A percentile compares a stretch with the other conserved stretches of the same genome.
phyloP scores from a whole-genome alignment of 1,140 invertebrate species.

The Dufourea novaeangliae region DNA sequence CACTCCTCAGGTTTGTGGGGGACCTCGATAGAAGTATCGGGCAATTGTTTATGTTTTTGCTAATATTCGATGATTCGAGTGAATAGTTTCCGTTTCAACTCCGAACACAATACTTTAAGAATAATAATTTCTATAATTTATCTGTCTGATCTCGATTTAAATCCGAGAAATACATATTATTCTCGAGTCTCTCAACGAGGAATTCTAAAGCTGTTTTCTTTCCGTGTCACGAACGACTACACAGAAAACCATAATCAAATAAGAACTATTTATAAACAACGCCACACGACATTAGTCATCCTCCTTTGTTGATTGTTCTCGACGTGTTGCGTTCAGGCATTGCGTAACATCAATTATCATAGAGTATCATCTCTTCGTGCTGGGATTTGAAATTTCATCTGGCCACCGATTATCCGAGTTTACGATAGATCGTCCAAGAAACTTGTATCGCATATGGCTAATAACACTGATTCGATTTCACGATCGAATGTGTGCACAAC shows the following conservation, averaged over 20 bases:
- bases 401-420: too few species aligned
- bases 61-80: too few species aligned
- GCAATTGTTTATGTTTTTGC: too few species aligned
- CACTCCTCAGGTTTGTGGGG: too few species aligned
- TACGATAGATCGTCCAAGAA: background rate
- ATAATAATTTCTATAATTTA: too few species aligned
- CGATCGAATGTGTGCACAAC: background rate
- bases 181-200: background rate
- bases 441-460: background rate
- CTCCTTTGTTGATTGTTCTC: background rate
- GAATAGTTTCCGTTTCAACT: too few species aligned
- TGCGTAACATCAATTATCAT: background rate
- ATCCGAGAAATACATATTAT: too few species aligned
- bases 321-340: background rate
- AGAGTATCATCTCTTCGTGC: background rate
- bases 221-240: background rate
- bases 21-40: too few species aligned
- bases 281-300: background rate
- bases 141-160: too few species aligned
- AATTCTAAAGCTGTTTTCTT: background rate
- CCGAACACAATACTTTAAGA: too few species aligned
- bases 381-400: background rate
- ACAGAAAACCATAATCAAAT: background rate
- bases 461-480: background rate
- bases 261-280: conserved; percentile 21